Base-by-base conservation (phyloP, 2,113 vertebrate genomes). In the Boulengeromyrus knoepffleri region DNA sequence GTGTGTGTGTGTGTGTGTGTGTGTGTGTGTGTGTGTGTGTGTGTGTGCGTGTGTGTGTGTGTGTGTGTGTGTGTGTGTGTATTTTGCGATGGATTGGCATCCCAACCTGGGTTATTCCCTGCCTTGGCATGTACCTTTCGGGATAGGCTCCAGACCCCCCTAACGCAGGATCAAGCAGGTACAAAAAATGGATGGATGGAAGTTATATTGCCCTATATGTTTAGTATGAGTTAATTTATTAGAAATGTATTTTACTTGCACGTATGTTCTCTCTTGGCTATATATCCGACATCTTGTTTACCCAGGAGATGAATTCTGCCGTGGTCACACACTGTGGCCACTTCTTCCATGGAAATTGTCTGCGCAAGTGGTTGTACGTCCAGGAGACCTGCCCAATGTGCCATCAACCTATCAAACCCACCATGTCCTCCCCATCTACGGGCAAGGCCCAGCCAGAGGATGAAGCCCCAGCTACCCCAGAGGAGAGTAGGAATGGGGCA, bases 301-400 rank as follows among this genome's bases (percentile, higher is more conserved):
- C 46, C 0, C 95, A 97, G 97, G 96, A 97, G 90, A 97, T 97
- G 97, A 93, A 90, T 88, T 92, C 95, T 2, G 97, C 97, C 0
- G 96, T 98, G 15, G 86, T 97, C 90, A 97, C 97, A 15, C 93
- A 94, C 90, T 97, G 97, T 46, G 93, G 94, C 70, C 97, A 98
- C 93, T 95, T 97, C 92, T 98, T 97, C 94, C 97, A 97, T 1
- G 94, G 93, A 0, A 91, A 93, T 92, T 98, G 97, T 90, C 96
- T 97, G n/a, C 95, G 96, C 53, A 97, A 97, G 93, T 97, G 97
- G 97, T 94, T 98, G 21, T 97, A 97, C 0, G 95, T 98, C 74
- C 97, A 97, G 94, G 96, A 97, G 93, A 96, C 97, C 0, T 97
- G 97, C 31, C 97, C 97, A 45, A 95, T 97, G 96, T 98, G 97